Base-by-base conservation (phyloP, 1,140 invertebrate genomes). In the Scaptomyza montana region DNA sequence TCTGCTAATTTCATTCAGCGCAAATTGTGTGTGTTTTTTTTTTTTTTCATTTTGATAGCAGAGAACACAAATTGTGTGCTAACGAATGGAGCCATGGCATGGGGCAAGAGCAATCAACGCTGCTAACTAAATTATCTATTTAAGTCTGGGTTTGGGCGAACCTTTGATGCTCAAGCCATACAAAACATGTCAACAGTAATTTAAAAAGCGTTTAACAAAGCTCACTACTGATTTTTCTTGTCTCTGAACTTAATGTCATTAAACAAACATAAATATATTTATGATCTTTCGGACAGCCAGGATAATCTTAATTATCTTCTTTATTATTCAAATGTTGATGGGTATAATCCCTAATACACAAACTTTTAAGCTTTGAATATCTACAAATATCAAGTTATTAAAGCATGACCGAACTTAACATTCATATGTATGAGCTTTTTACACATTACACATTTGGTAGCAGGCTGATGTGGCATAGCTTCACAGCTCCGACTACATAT, bases 1-100 rank as follows among this genome's bases (percentile, higher is more conserved):
- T 50, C 46, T 45, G 70, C 78, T 85, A 81, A 85, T 86, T 85
- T 69, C 41, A 67, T 75, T 53, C 47, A 72, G 59, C 65, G 30
- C 30, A 74, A 80, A 68, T 81, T 69, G 49, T 45, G 78, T 65
- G 5, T 43, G 12, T n/a, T 43, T 43, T 43, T n/a, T 5, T 0
- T 25, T 25, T 25, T n/a, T 4, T n/a, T 43, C n/a, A n/a, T 43
- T 43, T n/a, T n/a, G 5, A n/a, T 5, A 51, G 25, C 45, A 16
- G 4, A 45, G 43, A 50, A 57, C 61, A 63, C 56, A 73, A 71
- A 63, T 64, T 70, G 57, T 41, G 30, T 66, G 75, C 64, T 70
- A 64, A 57, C 77, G 57, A 77, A 75, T 64, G 41, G 47, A 9
- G 2, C 21, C 21, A 25, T 21, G 25, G 46, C 28, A 64, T 74